Evolutionary conservation across 2,888 invertebrate genomes (phyloP), one percentile per base, ranked within the genome.

Genomic region (Tinea pellionella): DNA sequence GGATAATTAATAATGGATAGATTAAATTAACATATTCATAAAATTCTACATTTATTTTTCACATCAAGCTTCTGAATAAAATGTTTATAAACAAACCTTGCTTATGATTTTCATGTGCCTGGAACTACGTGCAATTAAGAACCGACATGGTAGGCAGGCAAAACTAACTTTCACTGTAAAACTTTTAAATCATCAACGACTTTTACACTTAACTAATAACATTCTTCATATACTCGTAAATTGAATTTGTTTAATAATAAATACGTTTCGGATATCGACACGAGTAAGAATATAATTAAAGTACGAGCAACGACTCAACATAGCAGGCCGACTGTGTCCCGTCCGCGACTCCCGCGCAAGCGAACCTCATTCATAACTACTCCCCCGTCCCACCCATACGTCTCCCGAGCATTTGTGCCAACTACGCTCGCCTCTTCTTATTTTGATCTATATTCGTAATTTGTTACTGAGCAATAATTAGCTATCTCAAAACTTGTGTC

Each of bases 131-230:
- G 60, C 61, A 62, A 56, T 59, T 61, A 67, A 66, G 63, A 66
- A 66, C 67, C 71, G 74, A 82, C 53, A 53, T 53, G 12, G 53
- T 53, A 18, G 53, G n/a, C 12, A 53, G 51, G n/a, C 13, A 13
- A 51, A 51, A 51, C 13, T 53, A 53, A 53, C 51, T 53, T 53
- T 53, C 24, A 53, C 53, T 4, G 12, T 24, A 12, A 47, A 47
- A 47, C 24, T 24, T 47, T 47, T 15, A 16, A 47, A 47, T 15
- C 4, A 16, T 24, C 24, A 24, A 24, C 24, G 24, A 24, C 2
- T 6, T 24, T 24, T n/a, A 37, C 37, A 37, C 37, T 24, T 2
- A 24, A 37, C 37, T 37, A n/a, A 37, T 6, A 12, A 2, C 37
- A 37, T 37, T 37, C 6, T 37, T 37, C 9, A 37, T 37, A 6